Evolutionary conservation across 1,140 invertebrate species (phyloP), one percentile per base, ranked within the genome.

Genomic region (Muscidifurax raptorellus): DNA sequence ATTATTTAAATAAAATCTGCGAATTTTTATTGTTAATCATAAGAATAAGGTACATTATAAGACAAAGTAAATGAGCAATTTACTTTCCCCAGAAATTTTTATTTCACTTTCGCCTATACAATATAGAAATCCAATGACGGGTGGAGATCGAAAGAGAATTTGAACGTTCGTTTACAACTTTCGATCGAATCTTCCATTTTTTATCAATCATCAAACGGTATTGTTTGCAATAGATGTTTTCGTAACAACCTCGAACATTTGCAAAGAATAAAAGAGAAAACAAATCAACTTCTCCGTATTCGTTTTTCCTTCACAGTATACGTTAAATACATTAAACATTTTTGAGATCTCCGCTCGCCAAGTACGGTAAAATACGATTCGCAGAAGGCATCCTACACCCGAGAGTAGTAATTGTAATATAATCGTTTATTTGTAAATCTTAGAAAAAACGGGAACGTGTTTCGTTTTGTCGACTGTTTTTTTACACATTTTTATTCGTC

Each of bases 361-460:
- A 90, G 88, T 91, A 90, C 88, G 88, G 80, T 90, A 90, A 83
- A 83, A 78, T 83, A 83, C 59, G 52, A 77, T 44, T 83, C 85
- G 86, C 88, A 90, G 90, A 88, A 90, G 85, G 87, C 87, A 90
- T 91, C 90, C 91, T 90, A 91, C 90, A 91, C 90, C 91, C 89
- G 88, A 89, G 88, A 88, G 82, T 86, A 85, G 75, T 87, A 86
- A 75, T 80, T 47, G 75, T 59, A 81, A 52, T 76, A 85, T 69
- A 85, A 82, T 77, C 66, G 71, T 83, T 83, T 85, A 80, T 81
- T 74, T 47, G 44, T 80, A 84, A 78, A 72, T 79, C 76, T 79
- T 79, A 84, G 76, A 79, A 84, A 83, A 83, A 72, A 79, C 78
- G 76, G 30, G 76, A 84, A 84, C 66, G 18, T 27, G 64, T 69